Evolutionary conservation across 1,140 invertebrate species (phyloP), one percentile per base, ranked within the genome.

Genomic region (Lithobius niger): DNA sequence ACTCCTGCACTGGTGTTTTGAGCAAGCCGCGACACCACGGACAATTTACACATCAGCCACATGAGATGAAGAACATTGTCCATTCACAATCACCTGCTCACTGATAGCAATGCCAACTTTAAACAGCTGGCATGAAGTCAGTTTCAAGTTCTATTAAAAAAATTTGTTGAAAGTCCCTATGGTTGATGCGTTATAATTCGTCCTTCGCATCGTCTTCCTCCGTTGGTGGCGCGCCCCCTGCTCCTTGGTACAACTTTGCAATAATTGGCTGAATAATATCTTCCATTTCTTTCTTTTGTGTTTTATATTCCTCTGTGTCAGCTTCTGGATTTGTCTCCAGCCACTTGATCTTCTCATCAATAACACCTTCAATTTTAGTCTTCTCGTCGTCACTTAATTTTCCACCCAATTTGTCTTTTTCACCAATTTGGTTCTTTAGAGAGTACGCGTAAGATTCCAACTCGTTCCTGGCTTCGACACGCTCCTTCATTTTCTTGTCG

Each of bases 261-360:
- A 98, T 95, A 66, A 98, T 97, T 10, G 96, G 96, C 67, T 97
- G 90, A 3, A 97, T 91, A 54, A 96, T 82, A 62, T 91, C 85
- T 70, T 96, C 92, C 10, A 99, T 72, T 66, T 93, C 85, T 69
- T 98, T 99, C 83, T 99, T 99, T 67, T 97, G 89, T 67, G 88
- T 86, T 68, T 95, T 93, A 73, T 90, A 91, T 51, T 95, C 90
- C 65, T 96, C 91, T 0, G 85, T 77, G 45, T 97, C 92, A 3
- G 88, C 86, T 60, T 98, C 94, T 61, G 85, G 83, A 71, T 99
- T 95, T 58, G 88, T 83, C 72, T 99, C 96, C 36, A 99, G 74
- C 96, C 96, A 99, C 67, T 97, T 95, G 65, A 99, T 98, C 56
- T 91, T 87, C 61, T 94, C 91, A 59, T 97, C 93, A 63, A 98